Evolutionary conservation across 2,797 vertebrate genomes (phyloP), one percentile per base, ranked within the genome.

Genomic region (Silurus lanzhouensis): DNA sequence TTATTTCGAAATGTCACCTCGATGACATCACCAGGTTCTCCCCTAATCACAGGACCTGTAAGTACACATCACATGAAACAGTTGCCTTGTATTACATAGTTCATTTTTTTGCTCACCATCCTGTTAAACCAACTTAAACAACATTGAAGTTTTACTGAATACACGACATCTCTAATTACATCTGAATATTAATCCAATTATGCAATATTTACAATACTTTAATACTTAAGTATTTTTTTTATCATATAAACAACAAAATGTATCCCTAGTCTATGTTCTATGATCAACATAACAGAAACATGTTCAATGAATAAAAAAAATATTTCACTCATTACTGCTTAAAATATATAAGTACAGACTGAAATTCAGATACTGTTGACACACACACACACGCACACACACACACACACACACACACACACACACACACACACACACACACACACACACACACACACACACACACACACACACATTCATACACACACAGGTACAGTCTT

Each of bases 41-140:
- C 95, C 89, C 92, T 93, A 83, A 96, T 95, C 81, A 96, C 95
- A 0, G 95, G 96, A 81, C 96, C 96, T 96, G 83, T 2, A 61
- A 63, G 19, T n/a, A 25, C 48, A 84, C 44, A 52, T 38, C 38
- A 38, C 38, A 38, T 3, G 4, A 38, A 38, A 38, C 38, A 38
- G 38, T 38, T 38, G 38, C 38, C 38, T 38, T 38, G 38, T 38
- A 38, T 38, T 38, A 38, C 38, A 5, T 38, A 38, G 38, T 38
- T 38, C 38, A 38, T 38, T 38, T 38, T 38, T 38, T 38, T 38
- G 0, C 38, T 38, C 38, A 38, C 3, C 38, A 38, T 38, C 38
- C 38, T 38, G 38, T 38, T 38, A 38, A 38, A 38, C 38, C 3
- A 4, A 5, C 44, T 22, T n/a, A 5, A 71, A 46, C 38, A 8